Percentiles rank a stretch among this genome's conserved stretches.
These are phyloP conservation scores for Luperina testacea DNA, from an alignment of 2,888 invertebrate species.

Conservation along the genomic window DNA sequence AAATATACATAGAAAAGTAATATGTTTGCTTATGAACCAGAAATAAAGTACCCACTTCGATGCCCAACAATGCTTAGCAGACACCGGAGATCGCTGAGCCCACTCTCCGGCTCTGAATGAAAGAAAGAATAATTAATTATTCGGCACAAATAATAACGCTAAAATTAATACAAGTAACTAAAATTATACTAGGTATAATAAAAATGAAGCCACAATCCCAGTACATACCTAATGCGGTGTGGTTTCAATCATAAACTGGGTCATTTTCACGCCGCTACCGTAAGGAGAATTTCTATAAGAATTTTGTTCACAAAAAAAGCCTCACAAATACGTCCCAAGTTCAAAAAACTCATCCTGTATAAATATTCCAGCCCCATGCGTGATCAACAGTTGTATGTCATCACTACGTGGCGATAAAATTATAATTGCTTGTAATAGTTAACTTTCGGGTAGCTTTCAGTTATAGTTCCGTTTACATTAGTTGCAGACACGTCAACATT, in stretches of 20 bases:
- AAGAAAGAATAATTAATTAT: neutral
- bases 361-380: conserved; percentile 33
- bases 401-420: conserved; percentile 17
- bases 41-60: neutral
- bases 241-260: neutral
- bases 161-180: neutral
- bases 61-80: neutral
- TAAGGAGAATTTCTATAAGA: neutral
- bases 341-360: neutral
- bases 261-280: neutral
- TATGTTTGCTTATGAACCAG: neutral
- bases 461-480: conserved; percentile 20
- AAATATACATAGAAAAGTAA: neutral
- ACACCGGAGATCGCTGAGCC: neutral
- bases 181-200: neutral
- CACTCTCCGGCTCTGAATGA: neutral
- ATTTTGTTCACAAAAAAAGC: neutral
- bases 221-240: neutral
- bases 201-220: neutral
- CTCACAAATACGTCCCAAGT: neutral
- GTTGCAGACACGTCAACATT: conserved; percentile 24
- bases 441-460: conserved; percentile 11
- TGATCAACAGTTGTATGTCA: conserved; percentile 39
- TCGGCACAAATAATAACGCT: neutral
- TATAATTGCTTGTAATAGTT: conserved; percentile 43